Base-by-base conservation (phyloP, 2,797 vertebrate genomes). In the Rhinatrema bivittatum region DNA sequence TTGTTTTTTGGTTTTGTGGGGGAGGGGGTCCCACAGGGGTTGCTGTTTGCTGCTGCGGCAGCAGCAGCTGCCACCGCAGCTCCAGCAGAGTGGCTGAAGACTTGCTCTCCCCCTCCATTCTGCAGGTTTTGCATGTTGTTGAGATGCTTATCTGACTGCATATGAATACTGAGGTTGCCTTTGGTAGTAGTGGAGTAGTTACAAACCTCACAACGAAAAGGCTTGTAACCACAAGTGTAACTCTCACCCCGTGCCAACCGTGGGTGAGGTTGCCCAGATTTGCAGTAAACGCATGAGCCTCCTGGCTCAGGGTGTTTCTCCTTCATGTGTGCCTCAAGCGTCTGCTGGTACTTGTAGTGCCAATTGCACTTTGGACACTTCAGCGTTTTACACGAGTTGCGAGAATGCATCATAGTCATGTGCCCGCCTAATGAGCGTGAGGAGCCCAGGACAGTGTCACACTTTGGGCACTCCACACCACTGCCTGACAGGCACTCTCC, bases 331-430 rank as follows among this genome's bases (percentile, higher is more conserved):
- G 93, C 96, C 82, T 99, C 96, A 76, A 99, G 84, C 5, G 96
- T 98, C 87, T 99, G 96, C 88, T 99, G 96, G 87, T 99, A 99
- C 87, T 99, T 99, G 71, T 99, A 99, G 88, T 99, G 96, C 96
- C 96, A 99, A 84, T 99, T 99, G 79, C 94, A 99, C 88, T 99
- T 98, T 71, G 96, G 96, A 90, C 96, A 99, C 83, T 99, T 99
- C 53, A 99, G 90, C 11, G 94, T 98, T 85, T 99, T 99, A 70
- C 96, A 99, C 4, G 94, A 99, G 80, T 97, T 99, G 35, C 94
- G 91, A 27, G 96, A 99, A 83, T 99, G 96, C 94, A 98, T 99
- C 96, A 99, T 99, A 68, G 96, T 99, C 94, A 99, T 97, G 81
- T 99, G 96, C 70, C 96, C 94, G 10, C 96, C 96, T 65, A 98